Base-by-base conservation (phyloP, 2,113 vertebrate species). In the Oncorhynchus mykiss region DNA sequence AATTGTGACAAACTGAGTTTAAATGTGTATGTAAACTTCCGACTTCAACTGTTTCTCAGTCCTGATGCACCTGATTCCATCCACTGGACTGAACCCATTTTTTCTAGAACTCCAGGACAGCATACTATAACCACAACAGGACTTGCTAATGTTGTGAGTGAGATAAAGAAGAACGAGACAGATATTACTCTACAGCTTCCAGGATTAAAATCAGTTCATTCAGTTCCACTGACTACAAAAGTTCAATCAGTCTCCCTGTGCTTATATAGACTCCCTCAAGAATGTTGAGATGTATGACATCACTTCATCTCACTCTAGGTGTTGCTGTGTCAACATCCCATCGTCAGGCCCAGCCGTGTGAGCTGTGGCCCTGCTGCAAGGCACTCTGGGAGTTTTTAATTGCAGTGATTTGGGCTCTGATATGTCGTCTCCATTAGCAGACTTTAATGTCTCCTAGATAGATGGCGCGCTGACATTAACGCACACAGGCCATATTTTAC, bases 371-470 rank as follows among this genome's bases (percentile, higher is more conserved):
- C 9, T 45, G 39, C 39, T 45, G 39, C 39, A 45, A 86, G 80
- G 89, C 75, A 87, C 54, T 83, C 77, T 67, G 84, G 82, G 84
- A 83, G 83, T 88, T 91, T 92, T 91, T 91, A 11, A 91, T 89
- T 79, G 85, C 88, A 83, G 88, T 89, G 88, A 92, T 91, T 91
- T 92, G 86, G 84, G 84, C 85, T 79, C 84, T 90, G 88, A 91
- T 91, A 92, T 92, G 89, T 92, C 90, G 91, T 85, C 86, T 89
- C 91, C 89, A 91, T 91, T 91, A 91, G 88, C 79, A 27, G 84
- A 89, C 86, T 87, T 90, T 90, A 45, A 90, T 90, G 86, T 84
- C 85, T 82, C 78, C 11, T 80, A 88, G 88, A 92, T 90, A 88
- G 87, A 91, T 90, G 86, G 85, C 81, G 75, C 81, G 48, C 76